Conservation (phyloP, 2,113 vertebrate species). For the Galemys pyrenaicus region DNA sequence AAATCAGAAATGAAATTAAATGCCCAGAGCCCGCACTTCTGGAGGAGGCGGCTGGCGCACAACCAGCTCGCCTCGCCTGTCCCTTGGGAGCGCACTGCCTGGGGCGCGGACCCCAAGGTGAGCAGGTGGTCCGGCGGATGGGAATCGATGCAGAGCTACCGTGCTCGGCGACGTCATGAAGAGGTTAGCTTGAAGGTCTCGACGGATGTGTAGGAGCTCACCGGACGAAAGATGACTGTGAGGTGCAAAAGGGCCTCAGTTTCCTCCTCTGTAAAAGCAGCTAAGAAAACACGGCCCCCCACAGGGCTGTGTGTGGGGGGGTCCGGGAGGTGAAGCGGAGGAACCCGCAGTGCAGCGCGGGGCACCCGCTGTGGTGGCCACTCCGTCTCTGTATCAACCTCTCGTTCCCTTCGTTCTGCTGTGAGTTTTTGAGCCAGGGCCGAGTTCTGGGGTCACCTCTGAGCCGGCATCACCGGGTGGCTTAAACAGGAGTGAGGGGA, state of each 20-base stretch:
- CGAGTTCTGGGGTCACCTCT: background rate
- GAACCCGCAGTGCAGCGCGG: too few species aligned
- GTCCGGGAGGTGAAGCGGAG: too few species aligned
- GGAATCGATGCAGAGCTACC: background rate
- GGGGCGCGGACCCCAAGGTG: background rate
- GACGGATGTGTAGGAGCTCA: background rate
- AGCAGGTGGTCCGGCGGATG: background rate
- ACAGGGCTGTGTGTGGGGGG: too few species aligned
- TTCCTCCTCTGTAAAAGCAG: too few species aligned
- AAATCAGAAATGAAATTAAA: background rate
- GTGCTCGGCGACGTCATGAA: background rate
- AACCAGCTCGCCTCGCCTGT: accelerated
- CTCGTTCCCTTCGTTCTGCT: background rate
- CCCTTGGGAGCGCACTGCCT: background rate
- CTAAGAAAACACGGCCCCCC: too few species aligned
- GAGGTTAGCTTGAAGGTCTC: background rate
- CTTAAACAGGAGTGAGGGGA: background rate
- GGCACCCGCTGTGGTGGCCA: too few species aligned
- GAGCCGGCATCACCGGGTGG: too few species aligned
- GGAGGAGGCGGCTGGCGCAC: background rate
- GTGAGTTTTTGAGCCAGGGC: background rate
- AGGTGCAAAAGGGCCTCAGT: background rate
- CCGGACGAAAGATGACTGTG: background rate
- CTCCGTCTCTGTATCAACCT: background rate
- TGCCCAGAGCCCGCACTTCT: background rate